These are phyloP conservation scores for Cherax quadricarinatus DNA, from an alignment of 1,140 invertebrate genomes.

Conservation along the genomic window DNA sequence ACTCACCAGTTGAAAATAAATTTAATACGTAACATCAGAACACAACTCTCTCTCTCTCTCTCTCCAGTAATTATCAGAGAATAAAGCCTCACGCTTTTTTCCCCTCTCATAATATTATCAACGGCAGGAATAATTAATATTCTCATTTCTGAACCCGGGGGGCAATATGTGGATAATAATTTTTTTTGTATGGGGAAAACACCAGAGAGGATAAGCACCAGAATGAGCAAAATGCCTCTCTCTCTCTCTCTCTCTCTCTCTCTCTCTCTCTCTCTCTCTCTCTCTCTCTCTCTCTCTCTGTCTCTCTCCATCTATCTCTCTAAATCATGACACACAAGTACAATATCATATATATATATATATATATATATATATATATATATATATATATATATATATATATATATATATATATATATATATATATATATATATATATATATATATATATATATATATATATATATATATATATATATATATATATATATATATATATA, in stretches of 20 bases:
- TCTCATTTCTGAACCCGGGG: no score
- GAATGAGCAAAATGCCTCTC: background rate
- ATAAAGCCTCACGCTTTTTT: no score
- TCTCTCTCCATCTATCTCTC: background rate
- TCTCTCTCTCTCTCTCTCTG: background rate
- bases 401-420: constrained; percentile 40
- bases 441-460: constrained; percentile 12
- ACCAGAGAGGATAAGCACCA: no score
- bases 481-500: constrained; percentile 40
- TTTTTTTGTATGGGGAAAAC: no score
- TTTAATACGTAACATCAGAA: no score
- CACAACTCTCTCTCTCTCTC: no score
- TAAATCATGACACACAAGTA: background rate
- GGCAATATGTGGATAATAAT: no score
- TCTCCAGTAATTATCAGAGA: no score
- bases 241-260: background rate
- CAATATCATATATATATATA: constrained; percentile 10
- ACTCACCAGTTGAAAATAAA: no score
- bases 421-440: constrained; percentile 14
- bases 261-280: background rate
- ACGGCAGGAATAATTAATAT: no score
- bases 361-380: constrained; percentile 57
- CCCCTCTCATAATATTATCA: no score
- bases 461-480: constrained; percentile 37
- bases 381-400: constrained; percentile 51